Evolutionary conservation across 2,113 vertebrate species (phyloP), one percentile per base, ranked within the genome.

Genomic region (Antidorcas marsupialis): DNA sequence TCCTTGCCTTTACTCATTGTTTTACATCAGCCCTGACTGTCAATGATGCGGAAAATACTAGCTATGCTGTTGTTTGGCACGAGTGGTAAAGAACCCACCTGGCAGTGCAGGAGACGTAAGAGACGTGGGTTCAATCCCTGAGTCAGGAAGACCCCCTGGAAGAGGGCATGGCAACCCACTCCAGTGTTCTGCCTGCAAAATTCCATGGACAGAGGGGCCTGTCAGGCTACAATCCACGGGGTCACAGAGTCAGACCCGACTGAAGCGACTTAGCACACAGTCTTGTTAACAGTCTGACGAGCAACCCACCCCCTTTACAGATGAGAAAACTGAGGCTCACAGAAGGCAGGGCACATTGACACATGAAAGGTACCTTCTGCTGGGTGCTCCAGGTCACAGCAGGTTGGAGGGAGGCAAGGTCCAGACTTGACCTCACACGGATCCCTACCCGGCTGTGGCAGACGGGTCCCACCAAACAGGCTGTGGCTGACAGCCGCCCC

Each of bases 41-140:
- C 1, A 10, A 2, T 0, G 36, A 17, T 43, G 2, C 0, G 16
- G 60, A 4, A 3, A 2, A 1, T 0, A 9, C 36, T 2, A 3
- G 27, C 28, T 5, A 7, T 1, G 2, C 13, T 3, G 43, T 3
- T 4, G 43, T 1, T 6, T 2, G 12, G n/a, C n/a, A 2, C 1
- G 9, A 6, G 19, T 36, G n/a, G n/a, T 36, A n/a, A 36, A 23
- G n/a, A 71, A 23, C 19, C 64, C n/a, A 36, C 64, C n/a, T 6
- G 1, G 19, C 67, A 36, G 0, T 1, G 9, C n/a, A 71, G 67
- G 67, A 71, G 67, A 36, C 9, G 2, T 11, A 3, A 11, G 17
- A 36, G 33, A 36, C 9, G 0, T 71, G 67, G 67, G 67, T 36
- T 71, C n/a, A 36, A 1, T 12, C n/a, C n/a, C 67, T 36, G 67